phyloP scores from a whole-genome alignment of 37 sponge, comb jelly and placozoan species.

The Tethya wilhelma region DNA sequence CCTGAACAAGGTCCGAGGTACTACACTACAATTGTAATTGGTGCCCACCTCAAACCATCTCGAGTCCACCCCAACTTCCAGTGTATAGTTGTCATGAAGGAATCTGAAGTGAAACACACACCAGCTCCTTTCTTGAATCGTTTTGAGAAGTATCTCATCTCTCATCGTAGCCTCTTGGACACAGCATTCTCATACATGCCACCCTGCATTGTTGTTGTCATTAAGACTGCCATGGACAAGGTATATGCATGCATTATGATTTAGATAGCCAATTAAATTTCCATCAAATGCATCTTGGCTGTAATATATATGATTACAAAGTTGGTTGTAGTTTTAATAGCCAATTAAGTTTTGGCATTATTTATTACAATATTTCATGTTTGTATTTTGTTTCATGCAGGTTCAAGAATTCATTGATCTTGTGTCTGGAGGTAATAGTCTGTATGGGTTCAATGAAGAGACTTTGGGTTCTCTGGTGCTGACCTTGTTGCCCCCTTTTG shows the following conservation, averaged over 20 bases:
- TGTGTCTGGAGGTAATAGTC: conserved; percentile 36
- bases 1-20: conserved; percentile 61
- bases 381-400: too few species aligned
- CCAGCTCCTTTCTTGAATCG: conserved; percentile 91
- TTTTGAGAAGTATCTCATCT: conserved; percentile 86
- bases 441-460: conserved; percentile 71
- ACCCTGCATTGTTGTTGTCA: conserved; percentile 57
- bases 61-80: conserved; percentile 79
- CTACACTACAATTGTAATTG: conserved; percentile 91
- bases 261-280: background rate
- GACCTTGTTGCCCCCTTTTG: conserved; percentile 64
- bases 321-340: background rate
- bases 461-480: conserved; percentile 86
- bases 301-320: background rate
- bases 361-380: background rate
- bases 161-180: conserved; percentile 71
- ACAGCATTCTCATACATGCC: conserved; percentile 64
- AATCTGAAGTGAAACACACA: conserved; percentile 69
- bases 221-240: conserved; percentile 60
- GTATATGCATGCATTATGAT: conserved; percentile 27
- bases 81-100: conserved; percentile 80
- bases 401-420: conserved; percentile 41
- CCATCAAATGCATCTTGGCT: background rate
- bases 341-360: background rate
- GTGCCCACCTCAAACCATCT: conserved; percentile 80